Conservation (phyloP, 2,113 vertebrate species). For the Myocastor coypus region DNA sequence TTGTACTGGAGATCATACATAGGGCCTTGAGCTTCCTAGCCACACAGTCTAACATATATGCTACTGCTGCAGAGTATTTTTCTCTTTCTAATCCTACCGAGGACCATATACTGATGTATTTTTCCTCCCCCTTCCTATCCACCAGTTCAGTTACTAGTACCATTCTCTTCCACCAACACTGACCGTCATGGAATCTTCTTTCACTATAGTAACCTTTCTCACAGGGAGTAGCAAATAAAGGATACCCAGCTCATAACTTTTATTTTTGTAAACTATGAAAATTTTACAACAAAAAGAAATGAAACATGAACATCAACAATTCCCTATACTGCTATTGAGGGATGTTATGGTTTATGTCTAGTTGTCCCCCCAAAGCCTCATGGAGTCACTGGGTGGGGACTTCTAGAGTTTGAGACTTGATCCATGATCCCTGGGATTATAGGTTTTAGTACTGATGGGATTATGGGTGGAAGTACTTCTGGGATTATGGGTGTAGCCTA, state of each 20-base stretch:
- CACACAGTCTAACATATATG: background rate
- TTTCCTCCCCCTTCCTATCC: background rate
- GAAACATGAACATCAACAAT: constrained; percentile 77
- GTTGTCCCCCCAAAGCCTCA: no score
- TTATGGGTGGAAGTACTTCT: no score
- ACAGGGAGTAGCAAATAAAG: constrained; percentile 84
- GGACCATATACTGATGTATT: background rate
- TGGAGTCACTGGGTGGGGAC: no score
- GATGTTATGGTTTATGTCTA: no score
- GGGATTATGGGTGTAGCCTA: no score
- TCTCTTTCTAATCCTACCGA: background rate
- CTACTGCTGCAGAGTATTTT: background rate
- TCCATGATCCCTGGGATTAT: no score
- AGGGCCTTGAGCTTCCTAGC: background rate
- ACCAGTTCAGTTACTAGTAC: constrained; percentile 65
- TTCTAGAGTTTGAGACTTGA: no score
- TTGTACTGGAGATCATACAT: background rate
- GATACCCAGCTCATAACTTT: constrained; percentile 79
- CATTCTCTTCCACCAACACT: constrained; percentile 72
- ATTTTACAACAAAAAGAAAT: constrained; percentile 83
- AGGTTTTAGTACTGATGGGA: no score
- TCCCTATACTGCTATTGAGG: constrained; percentile 77
- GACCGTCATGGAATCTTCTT: constrained; percentile 74
- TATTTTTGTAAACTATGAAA: constrained; percentile 79
- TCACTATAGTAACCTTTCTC: constrained; percentile 79